Base-by-base conservation (phyloP, 2,888 invertebrate genomes). In the Orthosia incerta region DNA sequence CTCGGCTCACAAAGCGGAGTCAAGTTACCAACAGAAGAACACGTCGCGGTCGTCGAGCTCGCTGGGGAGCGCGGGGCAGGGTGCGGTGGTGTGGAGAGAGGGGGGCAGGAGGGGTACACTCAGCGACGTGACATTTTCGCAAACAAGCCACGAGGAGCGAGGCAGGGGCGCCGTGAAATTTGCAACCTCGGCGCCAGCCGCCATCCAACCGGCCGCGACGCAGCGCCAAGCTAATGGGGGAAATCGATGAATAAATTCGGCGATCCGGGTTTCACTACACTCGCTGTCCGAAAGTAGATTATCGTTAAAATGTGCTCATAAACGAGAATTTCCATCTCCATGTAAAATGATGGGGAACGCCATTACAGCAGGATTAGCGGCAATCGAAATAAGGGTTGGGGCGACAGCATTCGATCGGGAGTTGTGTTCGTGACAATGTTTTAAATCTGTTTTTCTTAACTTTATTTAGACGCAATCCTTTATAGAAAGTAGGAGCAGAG, bases 51-150 rank as follows among this genome's bases (percentile, higher is more conserved):
- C 85, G 86, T 83, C 86, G 82, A 85, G 85, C 77, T 80, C 82
- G 65, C 76, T 76, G 79, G 83, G 80, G 82, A 75, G 81, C 72
- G 78, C 80, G 79, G 77, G 73, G 80, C 74, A 76, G 78, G 79
- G 76, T 81, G 79, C 78, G 78, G 45, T 50, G 55, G 66, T 39
- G 39, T 13, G 39, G 31, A 0, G 79, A 76, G 85, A 86, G 62
- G 82, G 77, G 84, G 87, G 70, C 80, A 76, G 83, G 83, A 79
- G 80, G 84, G 87, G 88, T 83, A 88, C 87, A 83, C 87, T 87
- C 85, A 81, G 87, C 90, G 91, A 94, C 93, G 94, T 94, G 94
- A 94, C 93, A 94, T 94, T 94, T 92, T 93, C 92, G 91, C 93
- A 94, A 94, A 94, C 93, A 94, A 93, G 91, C 91, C 87, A 86